Base-by-base conservation (phyloP, 1,140 invertebrate species). In the Hestina assimilis region DNA sequence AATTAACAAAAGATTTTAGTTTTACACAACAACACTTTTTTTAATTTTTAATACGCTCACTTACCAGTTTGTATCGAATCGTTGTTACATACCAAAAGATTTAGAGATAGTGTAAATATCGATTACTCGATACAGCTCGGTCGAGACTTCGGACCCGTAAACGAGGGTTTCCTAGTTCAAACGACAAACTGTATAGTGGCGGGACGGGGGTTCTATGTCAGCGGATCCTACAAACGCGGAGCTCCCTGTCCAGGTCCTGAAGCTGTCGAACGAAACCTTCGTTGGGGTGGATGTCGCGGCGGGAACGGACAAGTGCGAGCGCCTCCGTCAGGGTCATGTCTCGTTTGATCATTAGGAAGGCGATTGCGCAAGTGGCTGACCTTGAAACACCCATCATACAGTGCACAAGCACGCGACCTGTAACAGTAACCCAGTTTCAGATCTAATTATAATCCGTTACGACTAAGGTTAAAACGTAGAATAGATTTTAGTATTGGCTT, bases 281-380 rank as follows among this genome's bases (percentile, higher is more conserved):
- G 70, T 96, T 96, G 24, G 95, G 95, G 65, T 92, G 90, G 60
- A 96, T 92, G 58, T 92, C 91, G 15, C 95, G 91, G 46, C 90
- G 90, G 59, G 90, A 89, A 35, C 94, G 92, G 7, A 95, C 91
- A 29, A 89, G 89, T 6, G 88, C 89, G 33, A 97, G 85, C 8
- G 96, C 95, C 51, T 96, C 93, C 5, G 91, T 84, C 0, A 95
- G 92, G n/a, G 92, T 90, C 92, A 96, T 95, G 28, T 92, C 90
- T 42, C 92, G 91, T 71, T 94, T 94, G 40, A 96, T 93, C 94
- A 97, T 96, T 20, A 96, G 87, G 77, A 94, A 96, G 12, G 95
- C 95, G 19, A 96, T 84, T 0, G 95, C 94, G 60, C 94, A 92
- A 0, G 95, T 94, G 14, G 94, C 93, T 17, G 94, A 96, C 1